phyloP scores from a whole-genome alignment of 2,113 vertebrate species.

The Poeciliopsis prolifica region DNA sequence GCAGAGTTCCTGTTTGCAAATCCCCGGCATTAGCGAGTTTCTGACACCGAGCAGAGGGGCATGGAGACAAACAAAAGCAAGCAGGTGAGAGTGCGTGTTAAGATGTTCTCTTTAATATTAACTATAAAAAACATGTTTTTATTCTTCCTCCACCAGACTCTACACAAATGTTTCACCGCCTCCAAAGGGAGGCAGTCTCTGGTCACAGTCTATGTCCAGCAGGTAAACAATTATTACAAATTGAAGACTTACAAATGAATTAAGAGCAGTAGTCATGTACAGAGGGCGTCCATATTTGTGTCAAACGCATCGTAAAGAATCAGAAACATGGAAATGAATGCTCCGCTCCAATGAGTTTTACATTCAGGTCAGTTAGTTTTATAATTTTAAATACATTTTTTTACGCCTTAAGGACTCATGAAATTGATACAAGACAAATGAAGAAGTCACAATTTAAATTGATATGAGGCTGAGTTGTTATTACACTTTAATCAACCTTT shows the following conservation, averaged over 20 bases:
- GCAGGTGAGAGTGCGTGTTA: neutral
- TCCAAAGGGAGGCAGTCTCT: constrained; percentile 23
- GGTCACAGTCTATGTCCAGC: constrained; percentile 28
- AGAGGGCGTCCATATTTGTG: constrained; percentile 18
- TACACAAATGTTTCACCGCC: constrained; percentile 39
- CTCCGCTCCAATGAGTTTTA: constrained; percentile 18
- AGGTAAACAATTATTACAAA: constrained; percentile 28
- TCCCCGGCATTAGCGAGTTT: neutral
- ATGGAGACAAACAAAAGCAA: constrained; percentile 14
- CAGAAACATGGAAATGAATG: constrained; percentile 13
- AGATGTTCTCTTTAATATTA: constrained; percentile 54
- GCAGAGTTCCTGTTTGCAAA: constrained; percentile 18
- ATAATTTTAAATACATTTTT: neutral
- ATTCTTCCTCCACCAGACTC: constrained; percentile 53
- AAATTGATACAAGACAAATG: neutral
- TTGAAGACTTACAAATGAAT: constrained; percentile 24
- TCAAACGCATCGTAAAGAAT: constrained; percentile 14
- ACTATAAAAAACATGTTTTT: constrained; percentile 38
- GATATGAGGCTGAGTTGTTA: neutral
- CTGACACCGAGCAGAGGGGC: constrained; percentile 13
- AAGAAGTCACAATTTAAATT: neutral
- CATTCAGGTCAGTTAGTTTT: constrained; percentile 24
- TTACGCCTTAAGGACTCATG: too few species aligned
- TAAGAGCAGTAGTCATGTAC: constrained; percentile 24
- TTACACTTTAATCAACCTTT: too few species aligned